Evolutionary conservation across 2,888 invertebrate species (phyloP).

Genomic region (Dione juno): DNA sequence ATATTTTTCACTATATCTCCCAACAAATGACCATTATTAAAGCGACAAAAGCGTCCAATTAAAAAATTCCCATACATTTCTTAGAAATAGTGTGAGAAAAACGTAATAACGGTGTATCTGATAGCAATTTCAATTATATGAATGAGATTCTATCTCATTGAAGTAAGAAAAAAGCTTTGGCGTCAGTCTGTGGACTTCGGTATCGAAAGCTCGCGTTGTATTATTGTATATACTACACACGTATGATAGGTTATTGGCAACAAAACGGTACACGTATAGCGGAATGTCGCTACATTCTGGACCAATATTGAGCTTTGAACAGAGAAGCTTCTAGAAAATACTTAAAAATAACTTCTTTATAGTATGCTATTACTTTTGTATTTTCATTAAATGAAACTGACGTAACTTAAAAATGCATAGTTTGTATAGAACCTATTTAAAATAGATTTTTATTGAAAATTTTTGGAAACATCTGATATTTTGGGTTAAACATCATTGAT

Average conservation of each 20-base stretch:
- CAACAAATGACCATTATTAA: conserved; percentile 2
- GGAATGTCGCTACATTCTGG: no score
- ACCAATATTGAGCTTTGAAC: neutral
- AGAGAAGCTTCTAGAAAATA: neutral
- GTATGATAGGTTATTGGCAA: conserved; percentile 59
- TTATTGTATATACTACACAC: conserved; percentile 34
- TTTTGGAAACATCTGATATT: no score
- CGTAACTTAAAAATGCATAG: no score
- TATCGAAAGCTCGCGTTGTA: conserved; percentile 41
- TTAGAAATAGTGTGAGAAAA: conserved; percentile 28
- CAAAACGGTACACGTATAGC: conserved; percentile 56
- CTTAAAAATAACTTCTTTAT: no score
- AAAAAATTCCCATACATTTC: conserved; percentile 24
- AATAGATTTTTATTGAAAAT: no score
- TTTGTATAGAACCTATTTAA: no score
- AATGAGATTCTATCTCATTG: conserved; percentile 48
- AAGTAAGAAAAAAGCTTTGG: conserved; percentile 44
- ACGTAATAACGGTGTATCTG: conserved; percentile 36
- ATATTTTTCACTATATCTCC: neutral
- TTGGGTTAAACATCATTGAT: no score
- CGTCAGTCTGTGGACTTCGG: conserved; percentile 36
- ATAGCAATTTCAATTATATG: conserved; percentile 45
- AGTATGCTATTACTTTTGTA: no score
- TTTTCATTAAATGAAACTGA: no score
- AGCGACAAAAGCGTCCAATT: conserved; percentile 4